Evolutionary conservation across 2,888 invertebrate species (phyloP).

Genomic region (Yponomeuta cagnagella): DNA sequence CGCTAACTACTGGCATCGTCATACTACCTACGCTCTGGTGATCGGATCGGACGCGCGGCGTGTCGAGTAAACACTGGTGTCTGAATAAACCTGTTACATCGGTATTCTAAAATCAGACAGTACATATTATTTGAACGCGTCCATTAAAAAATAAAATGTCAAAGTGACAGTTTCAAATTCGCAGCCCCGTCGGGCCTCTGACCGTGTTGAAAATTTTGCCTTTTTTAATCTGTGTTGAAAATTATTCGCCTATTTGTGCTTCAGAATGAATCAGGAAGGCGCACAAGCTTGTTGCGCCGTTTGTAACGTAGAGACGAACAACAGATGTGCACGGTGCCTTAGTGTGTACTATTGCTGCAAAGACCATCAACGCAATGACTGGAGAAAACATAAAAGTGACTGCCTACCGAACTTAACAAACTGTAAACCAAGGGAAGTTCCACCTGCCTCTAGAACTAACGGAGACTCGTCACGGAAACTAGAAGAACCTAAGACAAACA

Average conservation of each 20-base stretch:
- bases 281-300: constrained; percentile 72
- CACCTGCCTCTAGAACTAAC: constrained; percentile 35
- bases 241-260: neutral
- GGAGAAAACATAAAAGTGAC: constrained; percentile 83
- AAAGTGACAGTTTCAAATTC: neutral
- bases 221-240: neutral
- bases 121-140: neutral
- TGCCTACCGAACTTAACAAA: constrained; percentile 69
- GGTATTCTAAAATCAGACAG: too few relatives aligned
- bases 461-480: constrained; percentile 39
- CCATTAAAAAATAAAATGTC: neutral
- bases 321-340: constrained; percentile 86
- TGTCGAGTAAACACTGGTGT: too few relatives aligned
- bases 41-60: too few relatives aligned
- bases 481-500: constrained; percentile 27
- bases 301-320: constrained; percentile 78
- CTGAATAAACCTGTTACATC: too few relatives aligned
- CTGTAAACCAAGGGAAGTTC: constrained; percentile 33
- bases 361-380: constrained; percentile 86
- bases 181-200: neutral
- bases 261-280: constrained; percentile 69
- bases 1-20: too few relatives aligned
- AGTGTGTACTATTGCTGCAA: constrained; percentile 85
- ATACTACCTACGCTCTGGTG: too few relatives aligned
- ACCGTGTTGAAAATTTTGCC: neutral